phyloP scores from a whole-genome alignment of 2,797 vertebrate species.

The Coracias cyanogaster region DNA sequence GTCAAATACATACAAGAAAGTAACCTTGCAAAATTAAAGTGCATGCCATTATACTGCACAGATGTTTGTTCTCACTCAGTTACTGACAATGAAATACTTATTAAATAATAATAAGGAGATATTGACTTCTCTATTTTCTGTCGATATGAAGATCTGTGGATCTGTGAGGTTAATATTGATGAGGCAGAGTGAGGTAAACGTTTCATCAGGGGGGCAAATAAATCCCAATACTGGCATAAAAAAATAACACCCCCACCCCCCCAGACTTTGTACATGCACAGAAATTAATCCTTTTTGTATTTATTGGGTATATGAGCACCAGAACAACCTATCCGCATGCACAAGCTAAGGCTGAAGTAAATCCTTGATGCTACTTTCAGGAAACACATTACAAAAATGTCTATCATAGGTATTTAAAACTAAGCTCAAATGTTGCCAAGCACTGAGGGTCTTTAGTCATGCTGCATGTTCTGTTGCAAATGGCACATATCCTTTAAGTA shows the following conservation, averaged over 20 bases:
- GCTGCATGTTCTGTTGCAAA: not conserved
- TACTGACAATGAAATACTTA: conserved; percentile 76
- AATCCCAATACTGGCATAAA: conserved; percentile 2
- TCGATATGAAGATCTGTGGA: conserved; percentile 75
- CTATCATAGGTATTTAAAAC: conserved; percentile 39
- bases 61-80: conserved; percentile 70
- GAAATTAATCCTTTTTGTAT: conserved; percentile 15
- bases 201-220: conserved; percentile 46
- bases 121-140: conserved; percentile 72
- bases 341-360: not conserved
- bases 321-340: not conserved
- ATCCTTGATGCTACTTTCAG: conserved; percentile 2
- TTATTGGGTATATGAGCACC: conserved; percentile 1
- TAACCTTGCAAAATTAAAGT: conserved; percentile 52
- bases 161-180: conserved; percentile 71
- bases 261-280: not conserved
- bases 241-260: not conserved
- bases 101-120: conserved; percentile 78
- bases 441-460: not conserved
- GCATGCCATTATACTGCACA: conserved; percentile 30
- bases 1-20: conserved; percentile 1
- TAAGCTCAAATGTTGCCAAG: not conserved
- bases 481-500: not conserved
- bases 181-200: conserved; percentile 55
- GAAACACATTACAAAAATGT: conserved; percentile 23